These are phyloP conservation scores for Scopus umbretta DNA, from an alignment of 2,113 vertebrate species.

Conservation along the genomic window DNA sequence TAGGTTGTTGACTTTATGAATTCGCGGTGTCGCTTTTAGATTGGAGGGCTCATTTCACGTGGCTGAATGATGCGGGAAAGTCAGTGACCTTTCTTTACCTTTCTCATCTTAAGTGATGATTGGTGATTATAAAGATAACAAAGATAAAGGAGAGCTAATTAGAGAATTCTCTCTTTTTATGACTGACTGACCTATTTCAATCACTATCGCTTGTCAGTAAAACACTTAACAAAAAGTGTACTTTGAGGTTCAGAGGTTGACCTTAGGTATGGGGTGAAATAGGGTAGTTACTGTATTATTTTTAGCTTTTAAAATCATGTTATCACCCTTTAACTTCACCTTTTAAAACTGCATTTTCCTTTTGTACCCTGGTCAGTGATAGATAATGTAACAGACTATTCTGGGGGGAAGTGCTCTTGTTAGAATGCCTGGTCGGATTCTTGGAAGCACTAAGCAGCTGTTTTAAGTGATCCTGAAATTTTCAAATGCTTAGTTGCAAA, in stretches of 20 bases:
- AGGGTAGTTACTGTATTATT: neutral
- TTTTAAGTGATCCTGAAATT: neutral
- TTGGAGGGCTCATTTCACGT: neutral
- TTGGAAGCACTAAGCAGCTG: neutral
- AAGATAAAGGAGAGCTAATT: neutral
- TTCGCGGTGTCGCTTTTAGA: neutral
- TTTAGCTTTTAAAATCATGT: neutral
- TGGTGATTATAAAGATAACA: neutral
- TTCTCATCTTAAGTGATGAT: neutral
- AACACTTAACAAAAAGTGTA: neutral
- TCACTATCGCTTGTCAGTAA: neutral
- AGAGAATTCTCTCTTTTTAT: neutral
- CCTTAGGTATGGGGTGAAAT: neutral
- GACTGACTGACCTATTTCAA: neutral
- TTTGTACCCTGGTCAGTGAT: neutral
- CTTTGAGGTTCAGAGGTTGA: neutral
- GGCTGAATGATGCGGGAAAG: neutral
- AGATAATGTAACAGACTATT: neutral
- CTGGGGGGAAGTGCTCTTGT: neutral
- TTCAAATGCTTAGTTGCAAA: neutral
- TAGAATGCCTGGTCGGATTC: neutral
- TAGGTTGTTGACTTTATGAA: neutral
- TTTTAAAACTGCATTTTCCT: neutral
- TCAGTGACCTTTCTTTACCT: neutral
- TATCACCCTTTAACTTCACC: neutral